Conservation (phyloP, 92 coral and sea anemone species). For the Muricea muricata region DNA sequence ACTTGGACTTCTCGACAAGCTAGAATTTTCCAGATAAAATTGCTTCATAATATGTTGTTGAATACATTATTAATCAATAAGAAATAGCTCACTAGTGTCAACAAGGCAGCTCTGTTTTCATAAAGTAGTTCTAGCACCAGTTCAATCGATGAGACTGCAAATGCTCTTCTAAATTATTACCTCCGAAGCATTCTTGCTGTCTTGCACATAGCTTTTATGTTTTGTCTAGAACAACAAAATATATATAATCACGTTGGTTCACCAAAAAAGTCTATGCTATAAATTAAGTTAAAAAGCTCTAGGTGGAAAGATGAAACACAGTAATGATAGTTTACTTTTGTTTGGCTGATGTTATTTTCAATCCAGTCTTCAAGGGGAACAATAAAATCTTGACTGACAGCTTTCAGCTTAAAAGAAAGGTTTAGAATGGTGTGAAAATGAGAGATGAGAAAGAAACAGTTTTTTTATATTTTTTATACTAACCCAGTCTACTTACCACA, state of each 20-base stretch:
- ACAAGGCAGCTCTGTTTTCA: background rate
- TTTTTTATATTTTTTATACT: background rate
- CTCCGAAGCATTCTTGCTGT: conserved; percentile 85
- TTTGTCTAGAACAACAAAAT: conserved; percentile 57
- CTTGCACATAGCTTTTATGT: conserved; percentile 83
- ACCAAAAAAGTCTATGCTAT: no score
- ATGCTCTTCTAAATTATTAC: conserved; percentile 48
- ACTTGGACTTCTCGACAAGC: conserved; percentile 87
- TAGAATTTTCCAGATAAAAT: conserved; percentile 2
- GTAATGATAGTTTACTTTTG: background rate
- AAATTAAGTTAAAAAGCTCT: no score
- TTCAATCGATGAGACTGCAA: background rate
- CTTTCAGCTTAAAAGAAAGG: conserved; percentile 61
- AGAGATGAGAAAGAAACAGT: no score
- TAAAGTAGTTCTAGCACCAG: background rate
- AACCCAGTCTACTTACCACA: conserved; percentile 65
- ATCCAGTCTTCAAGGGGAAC: conserved; percentile 79
- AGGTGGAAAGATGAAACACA: background rate
- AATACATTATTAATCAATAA: no score
- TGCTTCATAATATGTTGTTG: no score
- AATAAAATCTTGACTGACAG: conserved; percentile 83
- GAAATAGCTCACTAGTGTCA: background rate
- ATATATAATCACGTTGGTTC: no score
- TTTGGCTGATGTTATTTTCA: conserved; percentile 63
- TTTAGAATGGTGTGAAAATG: background rate